Percentiles rank a stretch among this genome's conserved stretches.
Conservation (phyloP, 2,888 invertebrate genomes). For the Thymelicus acteon region DNA sequence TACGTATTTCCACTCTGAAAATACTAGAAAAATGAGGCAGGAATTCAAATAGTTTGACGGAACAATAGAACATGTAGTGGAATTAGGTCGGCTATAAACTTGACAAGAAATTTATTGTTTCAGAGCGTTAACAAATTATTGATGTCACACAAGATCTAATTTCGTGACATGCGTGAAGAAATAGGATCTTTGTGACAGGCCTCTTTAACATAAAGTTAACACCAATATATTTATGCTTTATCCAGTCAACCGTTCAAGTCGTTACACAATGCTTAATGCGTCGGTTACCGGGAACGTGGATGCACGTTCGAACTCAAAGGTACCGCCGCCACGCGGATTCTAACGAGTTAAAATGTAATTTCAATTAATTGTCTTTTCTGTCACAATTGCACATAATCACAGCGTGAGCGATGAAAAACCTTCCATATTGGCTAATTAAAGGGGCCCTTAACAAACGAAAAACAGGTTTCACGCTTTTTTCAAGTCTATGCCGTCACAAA, state of each 20-base stretch:
- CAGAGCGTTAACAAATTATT: slow-evolving; percentile 22
- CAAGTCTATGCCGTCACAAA: neutral
- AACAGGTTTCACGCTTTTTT: slow-evolving; percentile 13
- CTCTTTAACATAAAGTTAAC: too few species aligned
- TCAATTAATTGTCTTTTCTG: too few species aligned
- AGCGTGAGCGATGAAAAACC: slow-evolving; percentile 11
- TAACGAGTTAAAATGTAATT: too few species aligned
- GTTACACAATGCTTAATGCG: too few species aligned
- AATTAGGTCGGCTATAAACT: slow-evolving; percentile 30
- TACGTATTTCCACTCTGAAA: slow-evolving; percentile 30
- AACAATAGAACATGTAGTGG: slow-evolving; percentile 20
- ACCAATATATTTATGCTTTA: too few species aligned
- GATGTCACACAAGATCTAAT: slow-evolving; percentile 18
- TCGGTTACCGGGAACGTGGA: too few species aligned
- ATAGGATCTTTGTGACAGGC: too few species aligned
- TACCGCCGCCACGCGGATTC: too few species aligned
- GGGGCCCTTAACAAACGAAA: slow-evolving; percentile 10
- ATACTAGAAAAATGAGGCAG: slow-evolving; percentile 30
- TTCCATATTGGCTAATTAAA: slow-evolving; percentile 18
- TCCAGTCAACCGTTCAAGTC: too few species aligned
- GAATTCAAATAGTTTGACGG: slow-evolving; percentile 22
- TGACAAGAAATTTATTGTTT: slow-evolving; percentile 20
- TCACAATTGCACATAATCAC: neutral
- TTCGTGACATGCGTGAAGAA: neutral
- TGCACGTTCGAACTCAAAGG: too few species aligned